Evolutionary conservation across 1,140 invertebrate species (phyloP).

Genomic region (Hylaeus volcanicus): DNA sequence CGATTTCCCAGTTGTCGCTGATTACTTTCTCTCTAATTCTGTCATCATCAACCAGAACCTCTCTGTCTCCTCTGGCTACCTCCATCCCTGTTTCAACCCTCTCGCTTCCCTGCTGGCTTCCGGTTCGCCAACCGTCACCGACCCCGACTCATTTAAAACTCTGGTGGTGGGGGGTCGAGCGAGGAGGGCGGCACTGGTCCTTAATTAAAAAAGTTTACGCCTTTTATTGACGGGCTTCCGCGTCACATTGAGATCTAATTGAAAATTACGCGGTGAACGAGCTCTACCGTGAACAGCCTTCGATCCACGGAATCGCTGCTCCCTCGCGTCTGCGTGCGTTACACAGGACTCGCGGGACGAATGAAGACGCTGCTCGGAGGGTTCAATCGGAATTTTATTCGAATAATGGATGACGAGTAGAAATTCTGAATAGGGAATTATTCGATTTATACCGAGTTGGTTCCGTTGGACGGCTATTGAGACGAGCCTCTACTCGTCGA

Average conservation of each 20-base stretch:
- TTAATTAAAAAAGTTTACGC: slow-evolving; percentile 69
- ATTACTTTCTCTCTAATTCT: slow-evolving; percentile 7
- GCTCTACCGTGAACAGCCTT: slow-evolving; percentile 35
- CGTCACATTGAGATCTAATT: slow-evolving; percentile 61
- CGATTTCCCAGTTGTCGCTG: not conserved
- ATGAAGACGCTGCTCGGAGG: not conserved
- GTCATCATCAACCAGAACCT: not conserved
- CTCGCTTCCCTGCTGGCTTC: slow-evolving; percentile 31
- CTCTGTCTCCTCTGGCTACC: not conserved
- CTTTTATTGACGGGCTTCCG: slow-evolving; percentile 53
- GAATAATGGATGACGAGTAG: too few relatives aligned
- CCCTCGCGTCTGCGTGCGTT: not conserved
- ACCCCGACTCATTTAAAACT: slow-evolving; percentile 64
- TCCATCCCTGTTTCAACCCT: not conserved
- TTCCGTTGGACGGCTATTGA: too few relatives aligned
- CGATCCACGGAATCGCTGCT: slow-evolving; percentile 6
- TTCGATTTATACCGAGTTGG: too few relatives aligned
- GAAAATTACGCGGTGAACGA: slow-evolving; percentile 59
- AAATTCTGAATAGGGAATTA: too few relatives aligned
- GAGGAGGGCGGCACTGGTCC: slow-evolving; percentile 18
- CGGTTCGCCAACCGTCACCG: slow-evolving; percentile 50
- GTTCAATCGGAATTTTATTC: too few relatives aligned
- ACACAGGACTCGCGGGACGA: not conserved
- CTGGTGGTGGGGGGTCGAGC: not conserved
- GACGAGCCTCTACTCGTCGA: too few relatives aligned